Evolutionary conservation across 1,140 invertebrate species (phyloP).

Genomic region (Harpegnathos saltator): DNA sequence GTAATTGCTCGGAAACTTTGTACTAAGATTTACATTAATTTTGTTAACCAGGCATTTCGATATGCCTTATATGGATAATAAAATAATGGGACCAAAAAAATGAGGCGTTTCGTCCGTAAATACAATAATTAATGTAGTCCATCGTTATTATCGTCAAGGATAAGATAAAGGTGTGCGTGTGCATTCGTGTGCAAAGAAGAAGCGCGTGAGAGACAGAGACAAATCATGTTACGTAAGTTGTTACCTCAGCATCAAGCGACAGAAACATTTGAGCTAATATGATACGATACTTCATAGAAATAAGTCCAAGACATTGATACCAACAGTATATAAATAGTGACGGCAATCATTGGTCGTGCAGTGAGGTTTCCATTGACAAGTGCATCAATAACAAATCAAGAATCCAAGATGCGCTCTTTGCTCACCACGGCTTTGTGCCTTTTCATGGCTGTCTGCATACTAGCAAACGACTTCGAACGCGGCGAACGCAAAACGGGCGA

Average conservation of each 20-base stretch:
- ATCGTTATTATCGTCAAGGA: neutral
- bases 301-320: slow-evolving; percentile 48
- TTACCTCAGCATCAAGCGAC: slow-evolving; percentile 7
- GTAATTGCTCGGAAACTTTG: no score
- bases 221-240: slow-evolving; percentile 67
- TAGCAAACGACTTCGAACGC: slow-evolving; percentile 44
- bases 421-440: slow-evolving; percentile 62
- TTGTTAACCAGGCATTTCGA: no score
- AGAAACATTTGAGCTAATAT: slow-evolving; percentile 35
- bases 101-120: neutral
- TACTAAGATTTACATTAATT: no score
- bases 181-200: no score
- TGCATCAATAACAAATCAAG: neutral
- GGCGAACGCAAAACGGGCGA: slow-evolving; percentile 63
- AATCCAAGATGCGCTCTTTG: slow-evolving; percentile 37
- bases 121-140: neutral
- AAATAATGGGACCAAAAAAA: neutral
- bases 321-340: slow-evolving; percentile 60
- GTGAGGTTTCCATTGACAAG: neutral
- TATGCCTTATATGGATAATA: no score
- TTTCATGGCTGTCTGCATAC: slow-evolving; percentile 30
- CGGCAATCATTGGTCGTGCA: no score
- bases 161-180: slow-evolving; percentile 7
- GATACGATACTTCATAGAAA: slow-evolving; percentile 15
- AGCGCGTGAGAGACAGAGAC: neutral